phyloP scores from a whole-genome alignment of 2,888 invertebrate genomes.

The Scaptomyza tumidula region DNA sequence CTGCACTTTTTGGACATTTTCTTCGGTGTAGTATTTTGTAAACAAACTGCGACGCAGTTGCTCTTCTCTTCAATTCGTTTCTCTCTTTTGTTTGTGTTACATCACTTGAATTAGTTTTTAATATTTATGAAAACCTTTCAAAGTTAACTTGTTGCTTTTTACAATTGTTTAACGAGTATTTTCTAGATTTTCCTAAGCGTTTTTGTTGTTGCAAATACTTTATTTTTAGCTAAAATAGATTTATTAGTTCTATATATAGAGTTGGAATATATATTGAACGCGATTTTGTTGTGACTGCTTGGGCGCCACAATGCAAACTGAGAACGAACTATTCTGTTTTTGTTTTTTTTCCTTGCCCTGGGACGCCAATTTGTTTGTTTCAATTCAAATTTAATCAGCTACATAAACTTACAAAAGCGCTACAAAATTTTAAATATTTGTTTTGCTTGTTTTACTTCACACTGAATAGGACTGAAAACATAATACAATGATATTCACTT shows the following conservation, averaged over 20 bases:
- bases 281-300: constrained; percentile 29
- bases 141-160: neutral
- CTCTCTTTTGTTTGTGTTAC: constrained; percentile 44
- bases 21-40: constrained; percentile 9
- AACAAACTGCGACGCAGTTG: constrained; percentile 68
- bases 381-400: neutral
- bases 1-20: constrained; percentile 88
- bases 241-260: constrained; percentile 59
- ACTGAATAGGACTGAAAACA: neutral
- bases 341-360: constrained; percentile 13
- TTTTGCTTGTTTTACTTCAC: neutral
- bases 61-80: constrained; percentile 1
- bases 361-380: constrained; percentile 53
- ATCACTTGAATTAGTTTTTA: constrained; percentile 48
- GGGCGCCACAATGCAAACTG: constrained; percentile 54
- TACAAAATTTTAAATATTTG: neutral
- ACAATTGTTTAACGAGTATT: neutral
- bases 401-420: constrained; percentile 4
- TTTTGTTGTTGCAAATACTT: constrained; percentile 10
- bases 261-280: neutral
- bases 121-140: neutral
- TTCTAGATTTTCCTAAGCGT: neutral
- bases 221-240: constrained; percentile 58
- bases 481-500: constrained; percentile 2
- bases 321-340: constrained; percentile 29